phyloP scores from a whole-genome alignment of 2,113 vertebrate species.

The Amblyopsis rosae region DNA sequence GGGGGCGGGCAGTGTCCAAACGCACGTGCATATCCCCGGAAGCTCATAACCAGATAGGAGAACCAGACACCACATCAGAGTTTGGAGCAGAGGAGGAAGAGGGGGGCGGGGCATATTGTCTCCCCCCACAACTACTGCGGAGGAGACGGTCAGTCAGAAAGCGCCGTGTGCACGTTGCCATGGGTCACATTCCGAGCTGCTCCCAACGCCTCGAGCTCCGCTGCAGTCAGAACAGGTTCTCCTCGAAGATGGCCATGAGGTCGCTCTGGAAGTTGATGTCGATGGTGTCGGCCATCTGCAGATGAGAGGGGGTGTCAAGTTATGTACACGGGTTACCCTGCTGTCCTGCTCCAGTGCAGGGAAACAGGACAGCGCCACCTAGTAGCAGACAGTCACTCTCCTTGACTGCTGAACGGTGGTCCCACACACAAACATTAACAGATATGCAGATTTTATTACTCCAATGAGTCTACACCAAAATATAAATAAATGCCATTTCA shows the following conservation, averaged over 20 bases:
- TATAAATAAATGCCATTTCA: too few relatives aligned
- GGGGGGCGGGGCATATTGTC: not conserved
- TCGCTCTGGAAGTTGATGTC: constrained; percentile 98
- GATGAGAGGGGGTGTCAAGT: not conserved
- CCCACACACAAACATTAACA: too few relatives aligned
- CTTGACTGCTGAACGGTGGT: too few relatives aligned
- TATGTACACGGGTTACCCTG: not conserved
- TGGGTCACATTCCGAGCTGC: constrained; percentile 38
- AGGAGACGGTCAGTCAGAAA: constrained; percentile 33
- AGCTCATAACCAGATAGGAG: constrained; percentile 10
- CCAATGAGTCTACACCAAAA: too few relatives aligned
- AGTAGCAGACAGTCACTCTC: too few relatives aligned
- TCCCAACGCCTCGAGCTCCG: constrained; percentile 40
- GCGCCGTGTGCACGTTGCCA: too few relatives aligned
- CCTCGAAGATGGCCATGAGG: constrained; percentile 93
- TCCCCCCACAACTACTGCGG: constrained; percentile 49
- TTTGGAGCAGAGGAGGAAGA: not conserved
- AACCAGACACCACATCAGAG: constrained; percentile 52
- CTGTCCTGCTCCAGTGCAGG: not conserved
- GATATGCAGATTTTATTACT: too few relatives aligned
- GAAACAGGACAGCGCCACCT: too few relatives aligned
- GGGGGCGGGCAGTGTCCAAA: not conserved
- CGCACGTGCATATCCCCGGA: not conserved
- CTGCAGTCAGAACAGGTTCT: constrained; percentile 87
- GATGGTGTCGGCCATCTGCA: constrained; percentile 90